Evolutionary conservation across 1,140 invertebrate genomes (phyloP).

Genomic region (Gerris buenoi): DNA sequence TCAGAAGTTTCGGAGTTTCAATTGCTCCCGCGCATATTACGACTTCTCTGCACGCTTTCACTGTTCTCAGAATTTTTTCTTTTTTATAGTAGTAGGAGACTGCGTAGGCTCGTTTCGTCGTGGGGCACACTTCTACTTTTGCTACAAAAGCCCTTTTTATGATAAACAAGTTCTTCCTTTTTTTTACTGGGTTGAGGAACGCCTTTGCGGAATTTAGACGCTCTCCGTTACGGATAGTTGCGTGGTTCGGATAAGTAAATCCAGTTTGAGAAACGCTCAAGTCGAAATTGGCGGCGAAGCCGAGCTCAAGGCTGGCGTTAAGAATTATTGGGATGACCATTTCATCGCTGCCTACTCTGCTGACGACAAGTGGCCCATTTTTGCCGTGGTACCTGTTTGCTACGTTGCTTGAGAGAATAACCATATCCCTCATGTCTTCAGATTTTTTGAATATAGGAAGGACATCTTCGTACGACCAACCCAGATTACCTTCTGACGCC

Average conservation of each 20-base stretch:
- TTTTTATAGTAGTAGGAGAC: slow-evolving; percentile 49
- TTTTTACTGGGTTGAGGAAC: slow-evolving; percentile 47
- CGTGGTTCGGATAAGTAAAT: slow-evolving; percentile 28
- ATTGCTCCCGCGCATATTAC: slow-evolving; percentile 27
- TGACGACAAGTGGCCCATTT: slow-evolving; percentile 41
- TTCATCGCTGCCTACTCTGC: slow-evolving; percentile 26
- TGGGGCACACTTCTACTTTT: slow-evolving; percentile 26
- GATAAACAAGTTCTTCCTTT: slow-evolving; percentile 46
- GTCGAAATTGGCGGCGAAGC: slow-evolving; percentile 3
- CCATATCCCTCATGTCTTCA: slow-evolving; percentile 31
- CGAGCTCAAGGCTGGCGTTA: slow-evolving; percentile 31
- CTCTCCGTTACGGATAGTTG: slow-evolving; percentile 22
- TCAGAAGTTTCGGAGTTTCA: slow-evolving; percentile 30
- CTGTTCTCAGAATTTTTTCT: slow-evolving; percentile 35
- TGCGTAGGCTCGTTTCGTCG: slow-evolving; percentile 49
- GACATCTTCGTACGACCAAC: slow-evolving; percentile 47
- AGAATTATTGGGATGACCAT: slow-evolving; percentile 28
- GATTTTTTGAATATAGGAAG: slow-evolving; percentile 43
- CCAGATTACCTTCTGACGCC: slow-evolving; percentile 42
- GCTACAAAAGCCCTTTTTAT: slow-evolving; percentile 42
- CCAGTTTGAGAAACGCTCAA: slow-evolving; percentile 1
- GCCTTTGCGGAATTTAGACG: slow-evolving; percentile 31
- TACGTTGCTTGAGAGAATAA: slow-evolving; percentile 31
- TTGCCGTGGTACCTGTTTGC: slow-evolving; percentile 29
- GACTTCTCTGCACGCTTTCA: slow-evolving; percentile 55